Evolutionary conservation across 2,797 vertebrate genomes (phyloP).

Genomic region (Hydrocynus forskahlii): DNA sequence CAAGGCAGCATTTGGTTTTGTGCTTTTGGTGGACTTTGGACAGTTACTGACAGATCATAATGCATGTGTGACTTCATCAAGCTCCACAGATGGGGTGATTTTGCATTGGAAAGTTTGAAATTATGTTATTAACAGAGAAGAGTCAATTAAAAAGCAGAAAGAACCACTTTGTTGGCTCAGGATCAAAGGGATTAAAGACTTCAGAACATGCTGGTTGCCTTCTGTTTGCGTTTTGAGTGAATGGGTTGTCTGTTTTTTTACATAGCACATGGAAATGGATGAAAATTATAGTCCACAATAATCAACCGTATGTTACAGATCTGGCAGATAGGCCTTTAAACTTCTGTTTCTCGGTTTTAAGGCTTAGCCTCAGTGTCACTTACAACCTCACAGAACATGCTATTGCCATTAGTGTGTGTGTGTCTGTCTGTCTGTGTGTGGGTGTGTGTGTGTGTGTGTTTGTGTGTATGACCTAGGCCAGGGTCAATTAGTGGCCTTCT

Average conservation of each 20-base stretch:
- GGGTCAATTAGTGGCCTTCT: constrained; percentile 64
- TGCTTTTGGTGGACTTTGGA: neutral
- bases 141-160: neutral
- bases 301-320: neutral
- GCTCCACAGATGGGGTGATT: neutral
- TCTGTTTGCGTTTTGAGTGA: neutral
- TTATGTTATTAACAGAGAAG: neutral
- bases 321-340: neutral
- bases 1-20: neutral
- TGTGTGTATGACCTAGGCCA: constrained; percentile 21
- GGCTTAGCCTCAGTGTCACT: constrained; percentile 17
- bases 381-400: constrained; percentile 39
- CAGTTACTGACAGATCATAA: neutral
- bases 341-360: neutral
- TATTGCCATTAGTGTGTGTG: constrained; percentile 58
- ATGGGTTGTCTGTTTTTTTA: neutral
- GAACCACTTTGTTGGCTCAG: neutral
- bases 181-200: neutral
- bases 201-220: neutral
- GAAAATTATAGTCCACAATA: neutral
- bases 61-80: constrained; percentile 10
- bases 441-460: constrained; percentile 33
- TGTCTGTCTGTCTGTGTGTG: constrained; percentile 52
- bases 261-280: neutral
- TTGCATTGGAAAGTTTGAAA: neutral